Conservation (phyloP, 1,140 invertebrate species). For the Ceratosolen fusciceps region DNA sequence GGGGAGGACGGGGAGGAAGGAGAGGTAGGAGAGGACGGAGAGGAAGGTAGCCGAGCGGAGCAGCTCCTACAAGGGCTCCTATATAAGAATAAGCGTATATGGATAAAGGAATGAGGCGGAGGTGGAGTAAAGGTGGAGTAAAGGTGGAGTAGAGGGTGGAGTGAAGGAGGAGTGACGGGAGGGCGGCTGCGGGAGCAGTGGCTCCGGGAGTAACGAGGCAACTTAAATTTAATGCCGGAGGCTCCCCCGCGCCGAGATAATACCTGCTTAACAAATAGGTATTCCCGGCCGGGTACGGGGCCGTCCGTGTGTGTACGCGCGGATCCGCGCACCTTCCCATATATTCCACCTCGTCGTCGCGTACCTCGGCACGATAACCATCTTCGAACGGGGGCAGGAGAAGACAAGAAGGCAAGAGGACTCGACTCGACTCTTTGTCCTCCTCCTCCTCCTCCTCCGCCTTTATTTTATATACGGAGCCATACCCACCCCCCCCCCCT, state of each 20-base stretch:
- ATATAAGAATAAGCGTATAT: neutral
- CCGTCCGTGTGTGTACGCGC: conserved; percentile 3
- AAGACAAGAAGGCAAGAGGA: no score
- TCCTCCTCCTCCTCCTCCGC: neutral
- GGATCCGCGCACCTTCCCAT: conserved; percentile 33
- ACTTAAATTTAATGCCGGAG: conserved; percentile 46
- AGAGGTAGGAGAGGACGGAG: neutral
- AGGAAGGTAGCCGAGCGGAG: neutral
- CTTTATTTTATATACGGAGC: no score
- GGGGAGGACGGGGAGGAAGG: neutral
- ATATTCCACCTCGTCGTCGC: conserved; percentile 47
- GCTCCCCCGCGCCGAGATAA: conserved; percentile 33
- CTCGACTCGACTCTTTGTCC: conserved; percentile 9
- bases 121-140: neutral
- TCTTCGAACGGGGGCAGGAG: conserved; percentile 11
- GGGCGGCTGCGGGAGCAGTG: neutral
- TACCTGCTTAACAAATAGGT: conserved; percentile 46
- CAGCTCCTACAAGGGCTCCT: neutral
- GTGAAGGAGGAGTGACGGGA: conserved; percentile 5
- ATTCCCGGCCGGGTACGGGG: conserved; percentile 26
- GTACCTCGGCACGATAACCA: conserved; percentile 36
- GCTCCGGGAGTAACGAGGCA: conserved; percentile 44
- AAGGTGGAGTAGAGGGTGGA: neutral
- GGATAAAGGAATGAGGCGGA: neutral
- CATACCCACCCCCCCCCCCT: no score